These are phyloP conservation scores for Scytalopus superciliaris DNA, from an alignment of 2,113 vertebrate genomes.

Conservation along the genomic window DNA sequence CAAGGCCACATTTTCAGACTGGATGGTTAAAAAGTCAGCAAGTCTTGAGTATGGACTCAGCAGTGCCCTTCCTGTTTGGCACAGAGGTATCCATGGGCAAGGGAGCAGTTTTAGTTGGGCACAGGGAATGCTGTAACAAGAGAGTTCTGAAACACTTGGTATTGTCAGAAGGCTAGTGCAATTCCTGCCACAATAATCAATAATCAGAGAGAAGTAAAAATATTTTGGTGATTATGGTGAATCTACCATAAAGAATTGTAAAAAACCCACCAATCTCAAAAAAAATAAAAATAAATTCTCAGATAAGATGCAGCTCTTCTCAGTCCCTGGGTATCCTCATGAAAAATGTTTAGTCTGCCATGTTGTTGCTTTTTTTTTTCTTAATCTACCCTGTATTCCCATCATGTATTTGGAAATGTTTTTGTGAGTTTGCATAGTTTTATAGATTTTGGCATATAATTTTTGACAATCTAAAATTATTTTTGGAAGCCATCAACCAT, in stretches of 20 bases:
- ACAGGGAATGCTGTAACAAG: not conserved
- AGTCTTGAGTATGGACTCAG: not conserved
- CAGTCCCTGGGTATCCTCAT: not conserved
- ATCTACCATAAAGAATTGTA: not conserved
- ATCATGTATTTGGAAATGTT: not conserved
- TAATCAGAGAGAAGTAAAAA: not conserved
- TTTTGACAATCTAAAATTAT: not conserved
- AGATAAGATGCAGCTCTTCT: not conserved
- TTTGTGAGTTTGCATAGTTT: not conserved
- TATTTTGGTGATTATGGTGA: not conserved
- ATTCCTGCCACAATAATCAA: not conserved
- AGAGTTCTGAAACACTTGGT: not conserved
- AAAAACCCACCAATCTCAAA: not conserved
- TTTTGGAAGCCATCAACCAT: not conserved
- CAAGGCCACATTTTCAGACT: not conserved
- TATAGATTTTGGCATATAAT: not conserved
- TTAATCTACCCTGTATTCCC: not conserved
- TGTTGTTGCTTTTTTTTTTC: not conserved
- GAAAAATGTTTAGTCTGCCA: not conserved
- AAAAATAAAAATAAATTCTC: not conserved
- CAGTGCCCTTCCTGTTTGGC: fast-evolving
- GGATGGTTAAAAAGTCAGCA: not conserved
- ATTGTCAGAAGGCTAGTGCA: not conserved
- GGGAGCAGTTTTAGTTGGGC: not conserved
- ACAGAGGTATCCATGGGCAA: not conserved